Evolutionary conservation across 92 coral and sea anemone genomes (phyloP).

Genomic region (Anthopleura xanthogrammica): DNA sequence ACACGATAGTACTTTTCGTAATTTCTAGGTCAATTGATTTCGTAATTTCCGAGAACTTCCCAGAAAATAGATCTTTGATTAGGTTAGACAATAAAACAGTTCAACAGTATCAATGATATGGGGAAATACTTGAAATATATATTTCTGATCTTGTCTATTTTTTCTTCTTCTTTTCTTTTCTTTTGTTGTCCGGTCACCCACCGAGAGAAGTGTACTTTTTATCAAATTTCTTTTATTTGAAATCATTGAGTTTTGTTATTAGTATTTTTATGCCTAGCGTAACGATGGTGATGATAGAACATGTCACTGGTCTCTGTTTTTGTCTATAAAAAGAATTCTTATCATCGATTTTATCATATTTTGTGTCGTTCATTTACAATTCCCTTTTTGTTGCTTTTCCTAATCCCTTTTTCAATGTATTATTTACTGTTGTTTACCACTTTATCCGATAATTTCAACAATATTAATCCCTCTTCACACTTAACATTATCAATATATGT

Average conservation of each 20-base stretch:
- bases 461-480: background rate
- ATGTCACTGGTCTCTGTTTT: background rate
- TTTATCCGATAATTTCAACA: background rate
- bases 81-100: background rate
- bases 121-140: background rate
- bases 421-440: background rate
- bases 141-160: background rate
- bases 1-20: background rate
- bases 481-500: background rate
- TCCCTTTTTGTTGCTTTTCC: background rate
- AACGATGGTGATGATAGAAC: background rate
- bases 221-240: too few species aligned
- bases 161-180: too few species aligned
- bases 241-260: too few species aligned
- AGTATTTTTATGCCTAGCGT: background rate
- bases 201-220: background rate
- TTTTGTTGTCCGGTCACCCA: background rate
- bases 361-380: background rate
- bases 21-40: background rate
- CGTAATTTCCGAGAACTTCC: background rate
- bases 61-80: background rate
- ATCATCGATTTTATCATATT: background rate
- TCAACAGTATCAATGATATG: background rate
- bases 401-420: background rate
- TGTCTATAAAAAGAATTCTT: background rate